Conservation (phyloP, 2,113 vertebrate species). For the Pluvianellus socialis region DNA sequence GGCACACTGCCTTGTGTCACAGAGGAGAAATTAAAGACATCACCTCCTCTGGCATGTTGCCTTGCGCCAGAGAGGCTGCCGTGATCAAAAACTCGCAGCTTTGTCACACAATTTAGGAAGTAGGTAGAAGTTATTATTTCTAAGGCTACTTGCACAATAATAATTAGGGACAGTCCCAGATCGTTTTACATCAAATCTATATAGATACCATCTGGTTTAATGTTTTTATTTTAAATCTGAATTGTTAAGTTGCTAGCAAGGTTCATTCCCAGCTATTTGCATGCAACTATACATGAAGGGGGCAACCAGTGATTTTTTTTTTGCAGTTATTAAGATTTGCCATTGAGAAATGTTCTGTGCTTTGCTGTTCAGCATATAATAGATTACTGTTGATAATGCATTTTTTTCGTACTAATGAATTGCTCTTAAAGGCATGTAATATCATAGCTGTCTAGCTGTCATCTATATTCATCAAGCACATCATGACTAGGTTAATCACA, state of each 20-base stretch:
- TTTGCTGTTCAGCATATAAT: neutral
- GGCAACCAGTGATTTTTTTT: neutral
- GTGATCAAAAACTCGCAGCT: neutral
- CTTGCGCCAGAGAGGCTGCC: neutral
- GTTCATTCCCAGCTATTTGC: neutral
- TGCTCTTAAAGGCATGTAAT: neutral
- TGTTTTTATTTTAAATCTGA: neutral
- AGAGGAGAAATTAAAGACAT: neutral
- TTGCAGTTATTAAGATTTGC: neutral
- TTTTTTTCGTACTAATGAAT: neutral
- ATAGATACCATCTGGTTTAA: neutral
- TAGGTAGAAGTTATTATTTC: neutral
- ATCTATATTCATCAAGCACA: neutral
- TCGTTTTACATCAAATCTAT: neutral
- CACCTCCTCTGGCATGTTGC: neutral
- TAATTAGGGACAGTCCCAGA: neutral
- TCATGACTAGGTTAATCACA: neutral
- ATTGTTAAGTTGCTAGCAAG: neutral
- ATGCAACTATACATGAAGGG: neutral
- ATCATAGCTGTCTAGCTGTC: neutral
- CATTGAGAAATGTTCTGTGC: neutral
- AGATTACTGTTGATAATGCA: neutral
- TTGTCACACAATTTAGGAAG: neutral
- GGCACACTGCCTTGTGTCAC: neutral
- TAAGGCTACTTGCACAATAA: neutral